Evolutionary conservation across 2,888 invertebrate species (phyloP), one percentile per base, ranked within the genome.

Genomic region (Tetranychus piercei): DNA sequence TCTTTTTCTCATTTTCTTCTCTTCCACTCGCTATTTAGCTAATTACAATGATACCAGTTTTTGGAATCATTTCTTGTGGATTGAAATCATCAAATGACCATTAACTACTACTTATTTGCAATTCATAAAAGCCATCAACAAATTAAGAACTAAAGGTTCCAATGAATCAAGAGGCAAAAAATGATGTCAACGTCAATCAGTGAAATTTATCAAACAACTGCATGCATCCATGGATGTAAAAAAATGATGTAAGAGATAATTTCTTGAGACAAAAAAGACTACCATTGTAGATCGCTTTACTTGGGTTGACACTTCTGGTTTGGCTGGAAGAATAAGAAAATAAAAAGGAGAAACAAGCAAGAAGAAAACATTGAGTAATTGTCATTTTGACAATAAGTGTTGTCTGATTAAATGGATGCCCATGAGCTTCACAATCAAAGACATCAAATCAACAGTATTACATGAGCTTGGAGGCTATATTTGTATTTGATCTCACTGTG

Each of bases 351-450:
- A 55, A 55, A 15, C 9, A 55, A 15, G 15, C 11, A 55, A 55
- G 15, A 6, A 55, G 7, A 9, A 9, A 15, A 55, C 55, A 55
- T 55, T 55, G 55, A 55, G 9, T 15, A 15, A 55, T 55, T 55
- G 55, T 55, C 55, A 55, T 55, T 55, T 55, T 55, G 55, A 55
- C 55, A 55, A 55, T 55, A 55, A 55, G 55, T 55, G 55, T 55
- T 55, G 15, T 15, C 55, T 55, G 55, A 55, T 55, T 55, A 55
- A 55, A 55, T 55, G 55, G 55, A 55, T 55, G 55, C 55, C 55
- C 55, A 55, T 55, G 55, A 69, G 55, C 55, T 55, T 55, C 11
- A 55, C 11, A 55, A 55, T 55, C 55, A 55, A 55, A 55, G 55
- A 15, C 55, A 55, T 55, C 55, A 55, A 55, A 9, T 55, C 11